Base-by-base conservation (phyloP, 2,113 vertebrate species). In the Chloropsis hardwickii region DNA sequence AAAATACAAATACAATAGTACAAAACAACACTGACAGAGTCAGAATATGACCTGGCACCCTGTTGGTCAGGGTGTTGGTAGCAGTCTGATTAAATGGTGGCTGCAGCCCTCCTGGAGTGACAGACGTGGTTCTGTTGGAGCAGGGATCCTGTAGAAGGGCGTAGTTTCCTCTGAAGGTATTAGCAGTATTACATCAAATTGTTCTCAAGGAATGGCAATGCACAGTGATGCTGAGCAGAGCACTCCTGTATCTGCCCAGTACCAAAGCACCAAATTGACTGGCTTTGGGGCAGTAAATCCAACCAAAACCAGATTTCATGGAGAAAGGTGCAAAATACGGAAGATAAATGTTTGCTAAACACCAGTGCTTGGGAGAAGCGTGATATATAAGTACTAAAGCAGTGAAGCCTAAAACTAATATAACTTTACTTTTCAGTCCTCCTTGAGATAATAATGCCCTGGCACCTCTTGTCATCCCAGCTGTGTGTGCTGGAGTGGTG, bases 291-390 rank as follows among this genome's bases (percentile, higher is more conserved):
- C 48, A 74, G 48, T 67, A 89, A 89, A 76, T 67, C 11, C 31
- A 76, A 16, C 24, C 27, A 22, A 4, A 28, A 20, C 14, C 14
- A 61, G 31, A 69, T 60, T 82, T 79, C 28, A 24, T 29, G 31
- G 31, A 86, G 50, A 82, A 77, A 72, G 25, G 50, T 19, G 19
- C 57, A 93, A 91, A 93, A 82, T 48, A 29, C 15, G 54, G n/a
- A 76, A 72, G 37, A 65, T 11, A 61, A 79, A 39, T 27, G 2
- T 45, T 77, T 57, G 12, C 28, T 69, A 14, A 57, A 45, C 28
- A 29, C 23, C 0, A 0, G 9, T 24, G 23, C 25, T 72, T 57
- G 57, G 35, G 51, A 67, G 61, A 87, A 48, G 40, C 1, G 2
- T 69, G 42, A 37, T 57, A 27, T 5, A 9, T 50, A 40, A 54